A percentile compares a stretch with the other conserved stretches of the same genome.
phyloP scores from a whole-genome alignment of 2,888 invertebrate genomes.

The Rhogogaster chlorosoma region DNA sequence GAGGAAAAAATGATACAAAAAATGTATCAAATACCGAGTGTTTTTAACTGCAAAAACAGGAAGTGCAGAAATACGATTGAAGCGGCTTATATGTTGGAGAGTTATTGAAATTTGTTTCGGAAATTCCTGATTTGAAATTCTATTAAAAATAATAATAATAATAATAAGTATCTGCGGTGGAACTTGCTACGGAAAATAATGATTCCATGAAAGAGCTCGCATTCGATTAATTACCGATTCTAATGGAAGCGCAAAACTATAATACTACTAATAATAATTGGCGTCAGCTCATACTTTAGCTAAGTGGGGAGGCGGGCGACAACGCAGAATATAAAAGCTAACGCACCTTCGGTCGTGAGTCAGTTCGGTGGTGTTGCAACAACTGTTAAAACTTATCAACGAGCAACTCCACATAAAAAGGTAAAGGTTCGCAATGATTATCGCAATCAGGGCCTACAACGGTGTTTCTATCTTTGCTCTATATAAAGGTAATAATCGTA shows the following conservation, averaged over 20 bases:
- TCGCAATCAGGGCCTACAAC: background rate
- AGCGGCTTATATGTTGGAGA: background rate
- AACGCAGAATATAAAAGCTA: constrained; percentile 41
- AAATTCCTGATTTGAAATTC: background rate
- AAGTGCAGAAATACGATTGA: background rate
- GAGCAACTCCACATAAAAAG: constrained; percentile 15
- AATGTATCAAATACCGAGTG: too few relatives aligned
- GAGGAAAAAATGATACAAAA: background rate
- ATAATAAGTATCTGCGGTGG: background rate
- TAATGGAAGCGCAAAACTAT: constrained; percentile 62
- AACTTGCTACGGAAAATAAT: background rate
- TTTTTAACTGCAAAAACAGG: background rate
- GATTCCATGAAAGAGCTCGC: constrained; percentile 15
- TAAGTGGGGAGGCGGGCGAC: constrained; percentile 37
- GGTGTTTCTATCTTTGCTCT: background rate
- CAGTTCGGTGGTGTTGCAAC: constrained; percentile 49
- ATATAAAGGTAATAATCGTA: background rate
- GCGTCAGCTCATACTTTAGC: constrained; percentile 41
- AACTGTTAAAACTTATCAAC: constrained; percentile 30
- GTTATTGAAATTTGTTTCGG: background rate
- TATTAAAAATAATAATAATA: background rate
- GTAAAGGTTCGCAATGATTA: constrained; percentile 1
- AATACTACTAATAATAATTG: constrained; percentile 62
- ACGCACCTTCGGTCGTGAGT: constrained; percentile 29
- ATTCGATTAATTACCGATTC: constrained; percentile 66